Evolutionary conservation across 2,113 vertebrate species (phyloP).

Genomic region (Muntiacus muntjak): DNA sequence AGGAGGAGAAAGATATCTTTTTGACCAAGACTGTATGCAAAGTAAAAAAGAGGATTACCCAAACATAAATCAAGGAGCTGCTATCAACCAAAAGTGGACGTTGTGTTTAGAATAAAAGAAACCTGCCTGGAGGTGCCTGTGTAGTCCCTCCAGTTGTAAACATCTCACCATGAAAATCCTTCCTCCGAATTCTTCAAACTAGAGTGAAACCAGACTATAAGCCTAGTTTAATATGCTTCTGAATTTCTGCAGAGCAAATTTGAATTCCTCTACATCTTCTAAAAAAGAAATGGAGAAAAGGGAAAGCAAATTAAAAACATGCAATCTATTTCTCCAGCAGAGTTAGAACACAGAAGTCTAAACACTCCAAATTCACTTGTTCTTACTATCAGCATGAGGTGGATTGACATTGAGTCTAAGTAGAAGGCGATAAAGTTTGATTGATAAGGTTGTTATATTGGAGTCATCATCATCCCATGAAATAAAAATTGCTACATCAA

Average conservation of each 20-base stretch:
- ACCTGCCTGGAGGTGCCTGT: not conserved
- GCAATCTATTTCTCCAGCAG: not conserved
- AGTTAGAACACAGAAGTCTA: not conserved
- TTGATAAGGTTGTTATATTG: not conserved
- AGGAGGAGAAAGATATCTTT: not conserved
- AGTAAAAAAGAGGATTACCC: not conserved
- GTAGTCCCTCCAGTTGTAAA: not conserved
- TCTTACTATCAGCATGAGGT: not conserved
- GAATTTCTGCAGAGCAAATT: not conserved
- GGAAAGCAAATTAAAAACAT: not conserved
- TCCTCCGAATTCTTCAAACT: not conserved
- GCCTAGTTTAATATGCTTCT: not conserved
- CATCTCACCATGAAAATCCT: not conserved
- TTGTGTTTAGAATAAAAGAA: not conserved
- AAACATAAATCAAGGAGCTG: not conserved
- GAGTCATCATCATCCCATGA: not conserved
- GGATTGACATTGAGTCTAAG: not conserved
- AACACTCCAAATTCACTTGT: not conserved
- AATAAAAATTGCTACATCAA: not conserved
- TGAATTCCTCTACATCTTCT: not conserved
- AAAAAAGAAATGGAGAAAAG: not conserved
- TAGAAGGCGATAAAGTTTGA: not conserved
- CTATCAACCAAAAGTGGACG: not conserved
- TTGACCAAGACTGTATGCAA: not conserved
- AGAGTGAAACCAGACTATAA: not conserved